A percentile compares a stretch with the other conserved stretches of the same genome.
phyloP scores from a whole-genome alignment of 2,888 invertebrate species.

The Sminthurinus aureus region DNA sequence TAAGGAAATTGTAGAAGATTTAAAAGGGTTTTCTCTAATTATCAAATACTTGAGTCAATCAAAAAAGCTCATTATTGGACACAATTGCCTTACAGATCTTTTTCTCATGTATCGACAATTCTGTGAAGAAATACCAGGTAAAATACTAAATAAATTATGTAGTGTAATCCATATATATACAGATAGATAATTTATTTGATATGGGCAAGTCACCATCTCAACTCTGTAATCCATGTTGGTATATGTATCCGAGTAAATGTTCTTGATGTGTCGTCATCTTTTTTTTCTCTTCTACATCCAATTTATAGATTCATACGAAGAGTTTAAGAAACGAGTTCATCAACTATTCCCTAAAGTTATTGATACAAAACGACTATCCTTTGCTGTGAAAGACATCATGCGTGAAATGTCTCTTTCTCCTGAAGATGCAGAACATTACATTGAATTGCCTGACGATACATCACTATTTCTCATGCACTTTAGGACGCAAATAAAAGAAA shows the following conservation, averaged over 20 bases:
- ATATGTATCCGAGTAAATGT: too few relatives aligned
- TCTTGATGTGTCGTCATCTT: neutral
- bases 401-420: neutral
- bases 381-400: constrained; percentile 17
- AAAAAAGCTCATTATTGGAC: constrained; percentile 78
- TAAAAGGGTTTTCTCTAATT: constrained; percentile 73
- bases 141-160: neutral
- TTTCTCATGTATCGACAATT: constrained; percentile 77
- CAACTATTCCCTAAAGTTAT: constrained; percentile 73
- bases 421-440: neutral
- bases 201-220: too few relatives aligned
- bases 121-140: constrained; percentile 71
- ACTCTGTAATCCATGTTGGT: too few relatives aligned
- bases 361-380: constrained; percentile 77
- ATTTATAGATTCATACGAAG: constrained; percentile 64
- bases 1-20: constrained; percentile 66
- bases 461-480: constrained; percentile 22
- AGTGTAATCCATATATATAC: too few relatives aligned
- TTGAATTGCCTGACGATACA: constrained; percentile 11
- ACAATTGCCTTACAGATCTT: constrained; percentile 76
- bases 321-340: constrained; percentile 72
- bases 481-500: constrained; percentile 25
- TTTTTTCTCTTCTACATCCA: neutral
- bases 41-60: constrained; percentile 69
- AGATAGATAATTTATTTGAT: too few relatives aligned